Evolutionary conservation across 2,888 invertebrate species (phyloP).

Genomic region (Entomobrya proxima): DNA sequence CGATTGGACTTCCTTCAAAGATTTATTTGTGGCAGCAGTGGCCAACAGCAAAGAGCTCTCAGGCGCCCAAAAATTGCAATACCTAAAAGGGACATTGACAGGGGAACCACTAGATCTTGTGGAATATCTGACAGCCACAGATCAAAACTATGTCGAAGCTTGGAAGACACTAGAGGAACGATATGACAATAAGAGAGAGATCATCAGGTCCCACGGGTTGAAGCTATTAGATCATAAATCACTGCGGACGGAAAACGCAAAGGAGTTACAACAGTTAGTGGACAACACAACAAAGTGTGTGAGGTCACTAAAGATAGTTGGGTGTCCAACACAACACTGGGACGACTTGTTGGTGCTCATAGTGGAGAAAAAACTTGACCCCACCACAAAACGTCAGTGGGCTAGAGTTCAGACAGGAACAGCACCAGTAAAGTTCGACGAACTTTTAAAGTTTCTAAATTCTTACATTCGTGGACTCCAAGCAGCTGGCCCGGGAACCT

Average conservation of each 20-base stretch:
- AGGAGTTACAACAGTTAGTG: background rate
- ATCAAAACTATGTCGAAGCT: background rate
- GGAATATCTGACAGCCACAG: background rate
- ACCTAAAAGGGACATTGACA: background rate
- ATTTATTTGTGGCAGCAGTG: no score
- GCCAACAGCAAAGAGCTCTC: no score
- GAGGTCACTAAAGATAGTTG: background rate
- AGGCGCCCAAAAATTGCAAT: background rate
- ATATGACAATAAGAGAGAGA: background rate
- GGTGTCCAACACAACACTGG: background rate
- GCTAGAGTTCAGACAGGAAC: background rate
- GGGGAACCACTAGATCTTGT: background rate
- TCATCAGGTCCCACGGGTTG: background rate
- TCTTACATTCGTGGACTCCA: background rate
- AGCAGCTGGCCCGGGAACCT: background rate
- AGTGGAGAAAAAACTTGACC: background rate
- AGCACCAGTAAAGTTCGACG: background rate
- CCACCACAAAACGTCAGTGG: no score
- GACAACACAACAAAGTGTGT: background rate
- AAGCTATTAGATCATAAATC: background rate
- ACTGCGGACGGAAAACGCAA: background rate
- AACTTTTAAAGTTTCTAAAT: background rate
- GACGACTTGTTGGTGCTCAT: background rate
- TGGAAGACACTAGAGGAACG: background rate
- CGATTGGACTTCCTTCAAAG: no score